These are phyloP conservation scores for Bradypus variegatus DNA, from an alignment of 2,797 vertebrate genomes.

Conservation along the genomic window DNA sequence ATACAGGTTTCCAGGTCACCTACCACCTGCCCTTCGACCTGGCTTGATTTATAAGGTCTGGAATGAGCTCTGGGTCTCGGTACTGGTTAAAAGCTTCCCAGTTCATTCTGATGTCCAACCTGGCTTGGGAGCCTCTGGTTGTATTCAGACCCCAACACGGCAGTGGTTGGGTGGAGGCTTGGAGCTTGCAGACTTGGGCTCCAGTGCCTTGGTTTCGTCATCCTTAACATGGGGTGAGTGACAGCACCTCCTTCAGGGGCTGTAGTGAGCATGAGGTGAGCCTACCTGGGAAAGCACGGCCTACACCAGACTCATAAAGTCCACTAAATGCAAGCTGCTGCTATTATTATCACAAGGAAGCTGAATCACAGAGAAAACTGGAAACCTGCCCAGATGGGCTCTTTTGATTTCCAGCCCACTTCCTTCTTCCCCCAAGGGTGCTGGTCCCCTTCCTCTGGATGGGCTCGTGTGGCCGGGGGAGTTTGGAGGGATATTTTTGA, in stretches of 20 bases:
- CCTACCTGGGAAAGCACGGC: not conserved
- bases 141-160: accelerated
- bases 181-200: not conserved
- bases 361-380: not conserved
- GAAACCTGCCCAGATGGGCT: not conserved
- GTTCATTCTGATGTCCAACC: not conserved
- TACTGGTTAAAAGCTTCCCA: not conserved
- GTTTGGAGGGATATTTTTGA: not conserved
- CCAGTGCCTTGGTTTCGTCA: not conserved
- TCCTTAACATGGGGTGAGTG: not conserved
- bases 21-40: not conserved
- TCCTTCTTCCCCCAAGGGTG: no score
- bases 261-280: not conserved
- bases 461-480: not conserved
- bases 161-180: not conserved
- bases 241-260: accelerated
- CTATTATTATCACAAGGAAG: not conserved
- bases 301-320: accelerated
- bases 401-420: not conserved
- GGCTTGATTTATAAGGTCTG: not conserved
- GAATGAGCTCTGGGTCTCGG: not conserved
- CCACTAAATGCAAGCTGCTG: accelerated
- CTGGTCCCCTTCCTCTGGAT: not conserved
- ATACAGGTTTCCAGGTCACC: not conserved
- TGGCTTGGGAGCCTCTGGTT: no score